Conservation (phyloP, 2,888 invertebrate species). For the Melitaea athalia region DNA sequence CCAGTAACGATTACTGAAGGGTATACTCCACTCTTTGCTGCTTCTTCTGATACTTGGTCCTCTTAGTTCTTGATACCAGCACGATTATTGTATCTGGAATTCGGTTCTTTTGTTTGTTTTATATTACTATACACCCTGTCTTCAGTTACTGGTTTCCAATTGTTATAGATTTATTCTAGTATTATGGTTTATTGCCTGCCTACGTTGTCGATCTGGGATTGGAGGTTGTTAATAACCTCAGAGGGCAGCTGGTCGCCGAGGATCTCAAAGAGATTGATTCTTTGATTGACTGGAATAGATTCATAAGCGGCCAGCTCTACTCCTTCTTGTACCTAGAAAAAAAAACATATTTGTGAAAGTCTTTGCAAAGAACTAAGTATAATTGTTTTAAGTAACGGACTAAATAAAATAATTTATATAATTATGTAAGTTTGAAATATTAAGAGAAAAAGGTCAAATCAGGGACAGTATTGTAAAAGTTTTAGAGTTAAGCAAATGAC, state of each 20-base stretch:
- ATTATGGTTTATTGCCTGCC: constrained; percentile 80
- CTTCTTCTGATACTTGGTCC: not conserved
- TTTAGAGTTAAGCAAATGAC: too few relatives aligned
- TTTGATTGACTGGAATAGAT: constrained; percentile 92
- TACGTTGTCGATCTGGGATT: constrained; percentile 92
- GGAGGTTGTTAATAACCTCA: constrained; percentile 94
- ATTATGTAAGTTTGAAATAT: too few relatives aligned
- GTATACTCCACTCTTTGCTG: not conserved
- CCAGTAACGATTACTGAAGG: constrained; percentile 38
- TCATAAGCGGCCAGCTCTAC: constrained; percentile 93
- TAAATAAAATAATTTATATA: too few relatives aligned
- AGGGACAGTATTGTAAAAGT: too few relatives aligned
- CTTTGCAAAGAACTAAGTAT: too few relatives aligned
- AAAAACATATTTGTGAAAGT: not conserved
- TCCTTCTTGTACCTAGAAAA: constrained; percentile 88
- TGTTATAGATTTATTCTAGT: constrained; percentile 15
- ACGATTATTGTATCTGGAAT: not conserved
- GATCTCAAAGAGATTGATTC: constrained; percentile 91
- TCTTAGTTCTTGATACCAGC: not conserved
- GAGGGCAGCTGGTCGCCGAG: constrained; percentile 92
- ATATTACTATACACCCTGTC: not conserved
- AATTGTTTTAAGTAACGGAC: too few relatives aligned
- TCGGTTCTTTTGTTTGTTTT: not conserved
- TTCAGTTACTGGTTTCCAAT: constrained; percentile 31
- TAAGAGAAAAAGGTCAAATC: too few relatives aligned